These are phyloP conservation scores for Aphidius colemani DNA, from an alignment of 2,888 invertebrate genomes.

Conservation along the genomic window DNA sequence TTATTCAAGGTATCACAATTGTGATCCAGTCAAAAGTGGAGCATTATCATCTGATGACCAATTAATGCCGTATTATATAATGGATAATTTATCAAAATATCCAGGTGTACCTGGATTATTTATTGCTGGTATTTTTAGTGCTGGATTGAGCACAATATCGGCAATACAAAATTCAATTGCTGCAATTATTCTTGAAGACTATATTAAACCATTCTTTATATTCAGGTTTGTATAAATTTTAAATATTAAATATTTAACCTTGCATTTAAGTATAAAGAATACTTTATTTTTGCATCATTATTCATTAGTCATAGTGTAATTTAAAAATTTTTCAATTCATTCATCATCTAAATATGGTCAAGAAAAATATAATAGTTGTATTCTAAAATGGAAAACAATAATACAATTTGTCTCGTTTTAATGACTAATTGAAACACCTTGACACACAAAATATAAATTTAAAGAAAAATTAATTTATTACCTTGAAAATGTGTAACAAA, in stretches of 20 bases:
- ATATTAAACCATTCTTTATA: conserved; percentile 64
- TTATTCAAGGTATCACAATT: conserved; percentile 77
- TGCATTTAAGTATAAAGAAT: not conserved
- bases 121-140: conserved; percentile 74
- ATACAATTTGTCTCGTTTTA: too few relatives aligned
- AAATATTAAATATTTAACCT: not conserved
- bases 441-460: not conserved
- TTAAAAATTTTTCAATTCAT: too few relatives aligned
- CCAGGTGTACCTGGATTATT: conserved; percentile 49
- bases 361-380: too few relatives aligned
- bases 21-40: conserved; percentile 74
- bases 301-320: too few relatives aligned
- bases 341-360: too few relatives aligned
- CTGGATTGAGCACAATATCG: conserved; percentile 88
- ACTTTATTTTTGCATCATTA: conserved; percentile 14
- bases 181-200: conserved; percentile 88
- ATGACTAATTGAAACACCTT: too few relatives aligned
- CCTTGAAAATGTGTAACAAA: not conserved
- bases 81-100: conserved; percentile 68
- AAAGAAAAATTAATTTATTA: not conserved
- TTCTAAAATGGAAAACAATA: too few relatives aligned
- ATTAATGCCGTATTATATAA: conserved; percentile 77
- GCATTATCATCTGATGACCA: conserved; percentile 74
- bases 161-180: conserved; percentile 89
- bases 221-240: conserved; percentile 35